A percentile compares a stretch with the other conserved stretches of the same genome.
These are phyloP conservation scores for Drosophila meridionalis DNA, from an alignment of 2,888 invertebrate genomes.

Conservation along the genomic window DNA sequence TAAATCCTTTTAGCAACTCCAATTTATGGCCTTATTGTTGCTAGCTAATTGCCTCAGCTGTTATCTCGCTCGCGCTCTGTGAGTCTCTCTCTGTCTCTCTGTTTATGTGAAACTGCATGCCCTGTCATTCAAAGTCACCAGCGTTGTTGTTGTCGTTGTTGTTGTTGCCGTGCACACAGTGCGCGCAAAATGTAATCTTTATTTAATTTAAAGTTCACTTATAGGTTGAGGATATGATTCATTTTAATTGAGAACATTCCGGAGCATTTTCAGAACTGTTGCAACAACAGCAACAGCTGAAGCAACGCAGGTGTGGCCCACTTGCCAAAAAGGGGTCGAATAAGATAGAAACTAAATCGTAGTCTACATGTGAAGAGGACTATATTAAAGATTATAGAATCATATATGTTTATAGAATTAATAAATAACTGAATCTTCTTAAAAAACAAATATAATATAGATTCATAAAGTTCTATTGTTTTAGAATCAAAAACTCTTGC, in stretches of 20 bases:
- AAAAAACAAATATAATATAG: not conserved
- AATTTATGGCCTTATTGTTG: constrained; percentile 14
- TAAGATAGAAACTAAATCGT: not conserved
- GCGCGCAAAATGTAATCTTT: constrained; percentile 64
- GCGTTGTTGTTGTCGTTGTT: constrained; percentile 10
- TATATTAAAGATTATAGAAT: no score
- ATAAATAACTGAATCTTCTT: no score
- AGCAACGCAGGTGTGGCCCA: constrained; percentile 10
- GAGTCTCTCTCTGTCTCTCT: not conserved
- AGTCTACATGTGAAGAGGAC: no score
- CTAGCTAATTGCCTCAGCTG: constrained; percentile 8
- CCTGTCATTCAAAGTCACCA: constrained; percentile 23
- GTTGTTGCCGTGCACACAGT: constrained; percentile 14
- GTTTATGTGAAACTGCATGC: constrained; percentile 9
- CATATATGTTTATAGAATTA: no score
- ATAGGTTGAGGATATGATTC: constrained; percentile 77
- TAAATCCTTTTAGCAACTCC: constrained; percentile 12
- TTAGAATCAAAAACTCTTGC: not conserved
- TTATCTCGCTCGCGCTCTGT: not conserved
- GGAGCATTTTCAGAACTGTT: constrained; percentile 36
- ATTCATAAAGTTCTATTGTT: not conserved
- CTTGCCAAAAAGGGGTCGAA: not conserved
- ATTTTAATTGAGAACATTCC: constrained; percentile 73
- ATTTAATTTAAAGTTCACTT: constrained; percentile 73
- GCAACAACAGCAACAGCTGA: constrained; percentile 25